These are phyloP conservation scores for Lagorchestes hirsutus DNA, from an alignment of 2,797 vertebrate species.

Conservation along the genomic window DNA sequence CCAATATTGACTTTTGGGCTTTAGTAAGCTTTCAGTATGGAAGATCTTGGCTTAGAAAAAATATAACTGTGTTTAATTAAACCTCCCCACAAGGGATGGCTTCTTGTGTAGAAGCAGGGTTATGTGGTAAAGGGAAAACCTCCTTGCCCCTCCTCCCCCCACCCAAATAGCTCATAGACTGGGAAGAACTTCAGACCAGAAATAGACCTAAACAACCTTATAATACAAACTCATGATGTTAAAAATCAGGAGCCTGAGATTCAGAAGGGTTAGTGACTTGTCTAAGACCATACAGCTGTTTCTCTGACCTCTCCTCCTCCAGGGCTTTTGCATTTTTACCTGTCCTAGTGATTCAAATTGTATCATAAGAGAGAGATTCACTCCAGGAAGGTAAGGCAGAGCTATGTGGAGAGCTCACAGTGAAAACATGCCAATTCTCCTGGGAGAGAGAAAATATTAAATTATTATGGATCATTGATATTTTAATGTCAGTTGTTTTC, in stretches of 20 bases:
- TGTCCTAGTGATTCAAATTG: background rate
- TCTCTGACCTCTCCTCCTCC: background rate
- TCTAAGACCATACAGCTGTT: background rate
- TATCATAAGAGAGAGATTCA: slow-evolving; percentile 33
- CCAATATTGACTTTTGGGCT: slow-evolving; percentile 56
- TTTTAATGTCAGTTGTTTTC: slow-evolving; percentile 37
- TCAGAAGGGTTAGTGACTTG: background rate
- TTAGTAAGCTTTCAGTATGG: slow-evolving; percentile 32
- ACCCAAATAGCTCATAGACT: background rate
- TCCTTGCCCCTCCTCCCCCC: background rate
- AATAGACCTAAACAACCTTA: background rate
- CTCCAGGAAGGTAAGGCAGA: background rate
- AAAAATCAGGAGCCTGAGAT: background rate
- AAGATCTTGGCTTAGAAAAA: slow-evolving; percentile 53
- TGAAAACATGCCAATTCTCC: slow-evolving; percentile 21
- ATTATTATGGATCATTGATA: slow-evolving; percentile 38
- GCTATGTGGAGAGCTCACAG: background rate
- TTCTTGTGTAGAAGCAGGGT: background rate
- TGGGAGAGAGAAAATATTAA: background rate
- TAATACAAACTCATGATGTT: background rate
- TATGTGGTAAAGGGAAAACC: background rate
- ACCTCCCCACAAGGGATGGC: background rate
- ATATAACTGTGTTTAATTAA: slow-evolving; percentile 46
- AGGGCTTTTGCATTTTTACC: background rate
- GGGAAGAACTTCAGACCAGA: background rate